Evolutionary conservation across 2,888 invertebrate species (phyloP).

Genomic region (Andrena flavipes): DNA sequence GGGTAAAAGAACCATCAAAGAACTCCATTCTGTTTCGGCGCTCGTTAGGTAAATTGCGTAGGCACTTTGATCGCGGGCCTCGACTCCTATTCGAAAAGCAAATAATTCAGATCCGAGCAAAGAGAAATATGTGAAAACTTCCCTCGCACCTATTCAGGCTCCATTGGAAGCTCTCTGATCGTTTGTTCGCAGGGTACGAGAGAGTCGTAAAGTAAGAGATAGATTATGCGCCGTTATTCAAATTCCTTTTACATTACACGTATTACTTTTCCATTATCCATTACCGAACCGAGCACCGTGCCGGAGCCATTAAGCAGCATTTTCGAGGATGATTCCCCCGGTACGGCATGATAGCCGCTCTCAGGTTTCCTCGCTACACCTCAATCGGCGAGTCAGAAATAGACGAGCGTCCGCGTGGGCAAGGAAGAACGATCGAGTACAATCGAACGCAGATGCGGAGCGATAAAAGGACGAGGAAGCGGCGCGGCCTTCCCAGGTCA

Average conservation of each 20-base stretch:
- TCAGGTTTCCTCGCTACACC: background rate
- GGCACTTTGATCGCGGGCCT: background rate
- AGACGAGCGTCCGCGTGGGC: background rate
- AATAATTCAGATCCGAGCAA: background rate
- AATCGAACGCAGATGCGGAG: background rate
- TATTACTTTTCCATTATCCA: conserved; percentile 1
- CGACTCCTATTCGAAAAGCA: background rate
- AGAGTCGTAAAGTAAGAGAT: background rate
- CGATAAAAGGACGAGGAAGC: background rate
- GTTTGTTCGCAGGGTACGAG: background rate
- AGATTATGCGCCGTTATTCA: background rate
- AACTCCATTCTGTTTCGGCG: background rate
- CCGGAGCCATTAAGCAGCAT: conserved; percentile 3
- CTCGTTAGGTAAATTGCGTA: background rate
- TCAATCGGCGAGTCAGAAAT: background rate
- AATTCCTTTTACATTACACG: background rate
- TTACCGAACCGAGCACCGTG: background rate
- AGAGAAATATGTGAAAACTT: conserved; percentile 4
- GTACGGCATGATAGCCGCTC: background rate
- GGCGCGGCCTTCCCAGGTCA: conserved; percentile 14
- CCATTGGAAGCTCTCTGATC: background rate
- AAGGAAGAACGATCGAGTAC: background rate
- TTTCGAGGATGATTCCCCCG: conserved; percentile 2
- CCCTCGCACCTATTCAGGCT: background rate
- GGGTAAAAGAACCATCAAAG: conserved; percentile 4